Base-by-base conservation (phyloP, 2,888 invertebrate species). In the Parnassius glacialis region DNA sequence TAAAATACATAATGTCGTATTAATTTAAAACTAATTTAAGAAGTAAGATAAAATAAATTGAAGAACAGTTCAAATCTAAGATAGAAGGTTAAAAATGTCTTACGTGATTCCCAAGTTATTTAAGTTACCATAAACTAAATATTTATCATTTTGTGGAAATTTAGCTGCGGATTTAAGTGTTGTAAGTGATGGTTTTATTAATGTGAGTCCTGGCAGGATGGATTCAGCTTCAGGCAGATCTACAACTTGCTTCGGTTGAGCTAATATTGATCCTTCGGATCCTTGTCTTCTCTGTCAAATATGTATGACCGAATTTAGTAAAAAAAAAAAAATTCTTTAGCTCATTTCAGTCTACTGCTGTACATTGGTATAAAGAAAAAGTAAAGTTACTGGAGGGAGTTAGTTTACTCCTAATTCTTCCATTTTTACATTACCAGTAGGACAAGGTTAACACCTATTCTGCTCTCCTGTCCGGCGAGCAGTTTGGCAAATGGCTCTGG, bases 41-140 rank as follows among this genome's bases (percentile, higher is more conserved):
- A 52, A 25, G 10, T n/a, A 12, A 52, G 12, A 44, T 2, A 52
- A n/a, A 53, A 48, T 51, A 16, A 52, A 34, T 7, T 5, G 1
- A 5, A 34, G 34, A 34, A 34, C 34, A 34, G 34, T 34, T 34
- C 34, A 34, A 34, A 34, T 34, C 34, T 7, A 34, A 50, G 13
- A 20, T 50, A 25, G 2, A 44, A 13, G 3, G 13, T 12, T 12
- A 7, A 10, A 20, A 44, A 5, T 13, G 1, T 25, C 71, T 80
- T 71, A 87, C 87, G 74, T 74, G 42, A 82, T 74, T 1, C 83
- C 81, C 58, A 82, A 61, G 53, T 81, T 82, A 2, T 73, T 70
- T 1, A 71, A 10, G 41, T 83, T 81, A 1, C 80, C 83, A 62
- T 84, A 81, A 0, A 84, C 81, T 5, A 69, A 58, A 2, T 67